Percentiles rank a stretch among this genome's conserved stretches.
Conservation (phyloP, 2,113 vertebrate genomes). For the Chlorodrepanis virens region DNA sequence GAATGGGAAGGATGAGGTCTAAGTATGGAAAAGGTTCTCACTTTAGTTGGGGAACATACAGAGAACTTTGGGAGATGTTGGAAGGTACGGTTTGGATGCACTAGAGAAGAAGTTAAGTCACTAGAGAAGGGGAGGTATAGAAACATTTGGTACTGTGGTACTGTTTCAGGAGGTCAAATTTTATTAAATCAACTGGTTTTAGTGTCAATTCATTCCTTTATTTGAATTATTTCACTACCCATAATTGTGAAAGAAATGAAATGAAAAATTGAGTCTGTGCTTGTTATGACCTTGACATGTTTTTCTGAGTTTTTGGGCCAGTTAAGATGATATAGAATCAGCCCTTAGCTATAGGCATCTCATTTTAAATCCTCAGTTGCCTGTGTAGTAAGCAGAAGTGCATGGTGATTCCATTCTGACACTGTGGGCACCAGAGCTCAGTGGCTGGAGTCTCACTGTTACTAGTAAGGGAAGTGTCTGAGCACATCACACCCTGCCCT, state of each 20-base stretch:
- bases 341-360: not conserved
- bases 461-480: not conserved
- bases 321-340: not conserved
- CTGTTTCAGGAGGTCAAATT: not conserved
- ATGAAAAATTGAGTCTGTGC: not conserved
- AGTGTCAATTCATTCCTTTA: not conserved
- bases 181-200: not conserved
- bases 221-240: not conserved
- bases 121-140: not conserved
- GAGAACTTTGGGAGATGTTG: rapidly evolving
- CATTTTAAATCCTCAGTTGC: not conserved
- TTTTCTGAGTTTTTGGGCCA: not conserved
- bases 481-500: not conserved
- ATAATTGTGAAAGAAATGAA: not conserved
- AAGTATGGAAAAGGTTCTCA: not conserved
- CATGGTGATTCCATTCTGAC: not conserved
- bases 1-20: not conserved
- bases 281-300: not conserved
- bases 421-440: not conserved
- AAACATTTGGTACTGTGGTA: not conserved
- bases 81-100: not conserved
- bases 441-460: not conserved
- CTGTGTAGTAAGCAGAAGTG: not conserved
- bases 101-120: not conserved
- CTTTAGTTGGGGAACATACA: rapidly evolving